phyloP scores from a whole-genome alignment of 2,113 vertebrate genomes.

The Labeo catla region DNA sequence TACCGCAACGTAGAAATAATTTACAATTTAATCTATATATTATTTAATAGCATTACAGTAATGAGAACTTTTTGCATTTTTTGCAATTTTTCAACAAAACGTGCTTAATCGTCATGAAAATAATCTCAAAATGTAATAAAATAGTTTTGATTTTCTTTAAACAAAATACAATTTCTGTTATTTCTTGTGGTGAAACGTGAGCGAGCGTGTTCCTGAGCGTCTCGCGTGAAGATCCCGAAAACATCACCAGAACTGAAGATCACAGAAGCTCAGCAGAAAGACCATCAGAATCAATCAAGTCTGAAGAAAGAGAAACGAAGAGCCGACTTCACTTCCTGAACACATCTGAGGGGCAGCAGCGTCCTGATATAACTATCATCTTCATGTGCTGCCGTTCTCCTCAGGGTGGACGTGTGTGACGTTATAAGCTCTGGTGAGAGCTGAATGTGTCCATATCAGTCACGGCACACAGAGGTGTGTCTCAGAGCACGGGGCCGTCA shows the following conservation, averaged over 20 bases:
- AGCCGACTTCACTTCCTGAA: neutral
- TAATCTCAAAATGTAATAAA: neutral
- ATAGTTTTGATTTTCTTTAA: neutral
- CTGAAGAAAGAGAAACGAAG: neutral
- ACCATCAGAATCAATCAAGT: too few species aligned
- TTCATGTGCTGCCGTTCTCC: too few species aligned
- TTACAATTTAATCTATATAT: neutral
- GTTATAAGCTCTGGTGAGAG: too few species aligned
- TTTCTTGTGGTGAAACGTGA: neutral
- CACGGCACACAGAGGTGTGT: too few species aligned
- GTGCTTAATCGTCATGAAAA: neutral
- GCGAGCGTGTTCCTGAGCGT: neutral
- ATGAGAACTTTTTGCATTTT: neutral
- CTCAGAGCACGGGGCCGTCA: conserved; percentile 72
- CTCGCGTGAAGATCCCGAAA: neutral
- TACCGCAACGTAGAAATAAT: neutral
- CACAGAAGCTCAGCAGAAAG: neutral
- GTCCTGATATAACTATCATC: too few species aligned
- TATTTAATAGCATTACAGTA: neutral
- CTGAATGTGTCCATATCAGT: too few species aligned
- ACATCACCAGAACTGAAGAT: neutral
- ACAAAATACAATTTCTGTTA: neutral
- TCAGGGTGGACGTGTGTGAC: too few species aligned
- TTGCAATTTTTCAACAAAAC: neutral
- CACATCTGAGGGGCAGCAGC: neutral